Evolutionary conservation across 2,888 invertebrate species (phyloP).

Genomic region (Noctua janthina): DNA sequence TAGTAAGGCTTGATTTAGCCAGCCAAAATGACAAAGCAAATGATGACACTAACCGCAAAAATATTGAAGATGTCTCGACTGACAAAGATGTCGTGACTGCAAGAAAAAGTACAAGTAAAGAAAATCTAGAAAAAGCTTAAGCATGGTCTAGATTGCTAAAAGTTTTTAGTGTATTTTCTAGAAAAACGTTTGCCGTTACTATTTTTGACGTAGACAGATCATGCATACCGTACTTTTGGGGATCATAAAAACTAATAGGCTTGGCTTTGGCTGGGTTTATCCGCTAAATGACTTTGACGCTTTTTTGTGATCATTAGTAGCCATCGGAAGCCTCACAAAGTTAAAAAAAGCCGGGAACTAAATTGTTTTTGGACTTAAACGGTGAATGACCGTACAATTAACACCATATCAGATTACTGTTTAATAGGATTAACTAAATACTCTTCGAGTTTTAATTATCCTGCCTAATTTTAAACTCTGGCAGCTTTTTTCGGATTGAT

Average conservation of each 20-base stretch:
- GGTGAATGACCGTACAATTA: slow-evolving; percentile 18
- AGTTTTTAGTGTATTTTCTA: slow-evolving; percentile 14
- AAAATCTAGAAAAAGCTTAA: neutral
- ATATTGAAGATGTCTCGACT: neutral
- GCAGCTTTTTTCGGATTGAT: neutral
- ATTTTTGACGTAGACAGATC: neutral
- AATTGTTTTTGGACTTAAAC: slow-evolving; percentile 26
- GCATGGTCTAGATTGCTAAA: neutral
- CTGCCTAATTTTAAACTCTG: neutral
- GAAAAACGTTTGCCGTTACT: slow-evolving; percentile 7
- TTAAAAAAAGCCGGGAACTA: neutral
- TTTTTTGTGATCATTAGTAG: slow-evolving; percentile 21
- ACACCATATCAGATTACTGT: neutral
- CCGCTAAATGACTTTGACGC: neutral
- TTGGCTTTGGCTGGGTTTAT: slow-evolving; percentile 7
- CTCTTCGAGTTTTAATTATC: neutral
- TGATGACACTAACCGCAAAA: neutral
- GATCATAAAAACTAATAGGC: neutral
- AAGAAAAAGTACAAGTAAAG: slow-evolving; percentile 2
- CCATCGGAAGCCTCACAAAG: slow-evolving; percentile 7
- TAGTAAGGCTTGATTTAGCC: neutral
- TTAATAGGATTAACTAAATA: slow-evolving; percentile 17
- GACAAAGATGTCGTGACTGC: slow-evolving; percentile 14
- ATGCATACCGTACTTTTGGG: neutral
- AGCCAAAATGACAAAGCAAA: neutral